Conservation (phyloP, 2,888 invertebrate genomes). For the Melikaiella ostensackeni region DNA sequence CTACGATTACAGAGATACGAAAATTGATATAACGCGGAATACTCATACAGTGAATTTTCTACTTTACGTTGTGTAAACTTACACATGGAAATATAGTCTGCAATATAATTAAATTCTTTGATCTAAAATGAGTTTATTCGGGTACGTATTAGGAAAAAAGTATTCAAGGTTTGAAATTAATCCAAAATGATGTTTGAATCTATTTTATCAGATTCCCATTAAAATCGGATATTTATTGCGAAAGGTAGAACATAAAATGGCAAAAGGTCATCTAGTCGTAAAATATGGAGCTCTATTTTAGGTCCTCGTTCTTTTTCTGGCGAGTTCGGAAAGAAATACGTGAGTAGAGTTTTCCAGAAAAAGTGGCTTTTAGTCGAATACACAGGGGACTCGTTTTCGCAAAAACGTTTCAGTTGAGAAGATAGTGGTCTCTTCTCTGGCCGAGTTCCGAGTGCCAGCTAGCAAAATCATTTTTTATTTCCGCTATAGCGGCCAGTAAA, state of each 20-base stretch:
- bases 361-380: conserved; percentile 26
- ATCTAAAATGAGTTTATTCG: neutral
- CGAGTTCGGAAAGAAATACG: conserved; percentile 7
- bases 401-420: conserved; percentile 25
- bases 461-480: conserved; percentile 39
- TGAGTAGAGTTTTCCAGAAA: conserved; percentile 16
- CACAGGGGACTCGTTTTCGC: conserved; percentile 33
- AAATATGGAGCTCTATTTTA: conserved; percentile 28
- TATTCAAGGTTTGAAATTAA: neutral
- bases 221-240: conserved; percentile 35
- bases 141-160: neutral
- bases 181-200: conserved; percentile 23
- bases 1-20: conserved; percentile 14
- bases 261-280: conserved; percentile 30
- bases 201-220: conserved; percentile 10
- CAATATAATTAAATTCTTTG: neutral
- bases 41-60: neutral
- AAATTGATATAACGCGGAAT: conserved; percentile 14
- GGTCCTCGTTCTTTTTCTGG: conserved; percentile 17
- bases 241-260: conserved; percentile 14
- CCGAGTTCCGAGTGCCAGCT: conserved; percentile 29
- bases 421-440: conserved; percentile 29
- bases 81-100: neutral
- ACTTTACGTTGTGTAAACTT: neutral
- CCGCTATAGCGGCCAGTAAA: conserved; percentile 26